Conservation (phyloP, 2,797 vertebrate species). For the Eurystomus glaucurus region DNA sequence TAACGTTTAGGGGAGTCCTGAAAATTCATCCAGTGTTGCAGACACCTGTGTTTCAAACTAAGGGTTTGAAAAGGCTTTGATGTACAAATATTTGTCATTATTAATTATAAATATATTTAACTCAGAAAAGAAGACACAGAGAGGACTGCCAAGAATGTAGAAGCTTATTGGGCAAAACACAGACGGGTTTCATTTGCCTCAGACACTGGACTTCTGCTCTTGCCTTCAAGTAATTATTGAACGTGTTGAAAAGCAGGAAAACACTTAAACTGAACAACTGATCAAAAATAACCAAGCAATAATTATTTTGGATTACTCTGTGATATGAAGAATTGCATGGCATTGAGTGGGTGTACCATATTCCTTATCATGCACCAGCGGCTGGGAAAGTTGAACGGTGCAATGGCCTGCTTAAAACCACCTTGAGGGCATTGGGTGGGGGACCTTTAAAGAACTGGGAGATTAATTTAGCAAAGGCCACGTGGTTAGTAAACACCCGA, state of each 20-base stretch:
- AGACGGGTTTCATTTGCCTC: background rate
- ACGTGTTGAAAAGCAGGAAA: background rate
- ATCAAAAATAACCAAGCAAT: background rate
- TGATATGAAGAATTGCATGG: background rate
- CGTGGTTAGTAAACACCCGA: too few relatives aligned
- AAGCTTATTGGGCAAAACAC: background rate
- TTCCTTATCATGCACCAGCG: too few relatives aligned
- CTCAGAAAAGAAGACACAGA: background rate
- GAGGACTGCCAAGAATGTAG: background rate
- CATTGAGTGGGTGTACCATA: too few relatives aligned
- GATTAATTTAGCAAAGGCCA: too few relatives aligned
- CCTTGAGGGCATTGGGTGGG: too few relatives aligned
- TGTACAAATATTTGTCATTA: background rate
- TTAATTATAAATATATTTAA: background rate
- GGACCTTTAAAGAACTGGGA: too few relatives aligned
- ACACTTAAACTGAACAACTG: background rate
- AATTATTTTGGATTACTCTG: background rate
- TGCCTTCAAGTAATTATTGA: background rate
- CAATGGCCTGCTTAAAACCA: too few relatives aligned
- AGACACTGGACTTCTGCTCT: background rate
- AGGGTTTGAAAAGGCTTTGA: background rate
- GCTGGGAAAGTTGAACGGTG: too few relatives aligned
- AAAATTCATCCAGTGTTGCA: background rate
- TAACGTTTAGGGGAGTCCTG: background rate
- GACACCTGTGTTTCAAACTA: background rate